phyloP scores from a whole-genome alignment of 2,113 vertebrate genomes.

The Daphoenositta chrysoptera region DNA sequence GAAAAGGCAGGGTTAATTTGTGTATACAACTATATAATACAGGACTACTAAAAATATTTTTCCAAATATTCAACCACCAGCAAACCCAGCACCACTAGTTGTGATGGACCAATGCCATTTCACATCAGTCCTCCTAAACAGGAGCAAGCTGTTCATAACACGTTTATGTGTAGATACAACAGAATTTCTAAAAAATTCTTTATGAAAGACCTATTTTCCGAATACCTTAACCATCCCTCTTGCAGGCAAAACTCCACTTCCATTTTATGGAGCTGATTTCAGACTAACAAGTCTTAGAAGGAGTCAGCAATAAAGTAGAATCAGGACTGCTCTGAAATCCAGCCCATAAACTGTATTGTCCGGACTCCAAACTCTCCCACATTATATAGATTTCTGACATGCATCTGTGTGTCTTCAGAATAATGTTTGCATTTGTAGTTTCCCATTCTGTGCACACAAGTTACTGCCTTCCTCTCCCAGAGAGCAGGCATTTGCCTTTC shows the following conservation, averaged over 20 bases:
- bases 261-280: not conserved
- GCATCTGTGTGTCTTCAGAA: not conserved
- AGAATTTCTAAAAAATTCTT: not conserved
- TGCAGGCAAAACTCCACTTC: not conserved
- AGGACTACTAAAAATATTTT: not conserved
- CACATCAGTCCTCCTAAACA: not conserved
- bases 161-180: not conserved
- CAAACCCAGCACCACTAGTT: not conserved
- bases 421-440: not conserved
- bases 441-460: not conserved
- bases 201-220: not conserved
- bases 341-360: not conserved
- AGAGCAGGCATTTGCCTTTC: not conserved
- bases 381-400: not conserved
- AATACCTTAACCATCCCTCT: not conserved
- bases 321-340: not conserved
- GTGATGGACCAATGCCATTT: not conserved
- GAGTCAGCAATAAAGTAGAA: not conserved
- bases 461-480: not conserved
- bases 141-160: not conserved
- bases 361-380: not conserved
- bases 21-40: not conserved
- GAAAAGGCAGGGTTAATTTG: not conserved
- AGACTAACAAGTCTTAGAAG: not conserved
- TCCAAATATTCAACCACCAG: not conserved